Percentiles rank a stretch among this genome's conserved stretches.
Conservation (phyloP, 2,113 vertebrate genomes). For the Raphicerus campestris region DNA sequence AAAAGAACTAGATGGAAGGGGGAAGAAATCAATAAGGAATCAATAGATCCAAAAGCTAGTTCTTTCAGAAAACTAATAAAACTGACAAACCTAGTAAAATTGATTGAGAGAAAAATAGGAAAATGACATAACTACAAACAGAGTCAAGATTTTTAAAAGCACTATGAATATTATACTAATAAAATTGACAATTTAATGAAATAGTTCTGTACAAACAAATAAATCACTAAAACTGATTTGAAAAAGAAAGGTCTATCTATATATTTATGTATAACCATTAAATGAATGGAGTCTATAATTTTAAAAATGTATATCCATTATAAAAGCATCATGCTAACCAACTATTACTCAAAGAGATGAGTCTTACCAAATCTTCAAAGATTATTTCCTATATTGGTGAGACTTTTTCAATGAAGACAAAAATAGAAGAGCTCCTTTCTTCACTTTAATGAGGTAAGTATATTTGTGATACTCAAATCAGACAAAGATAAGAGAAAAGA, state of each 20-base stretch:
- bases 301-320: neutral
- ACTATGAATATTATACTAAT: neutral
- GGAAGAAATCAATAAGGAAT: neutral
- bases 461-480: neutral
- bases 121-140: neutral
- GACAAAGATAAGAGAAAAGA: neutral
- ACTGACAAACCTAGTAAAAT: neutral
- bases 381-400: neutral
- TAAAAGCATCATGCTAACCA: neutral
- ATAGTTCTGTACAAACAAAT: neutral
- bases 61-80: slow-evolving; percentile 31
- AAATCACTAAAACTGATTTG: neutral
- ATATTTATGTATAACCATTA: neutral
- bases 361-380: slow-evolving; percentile 4
- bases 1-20: neutral
- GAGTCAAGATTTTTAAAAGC: neutral
- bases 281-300: neutral
- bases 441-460: neutral
- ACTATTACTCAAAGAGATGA: neutral
- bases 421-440: neutral
- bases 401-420: neutral
- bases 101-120: neutral
- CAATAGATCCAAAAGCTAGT: neutral
- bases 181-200: neutral
- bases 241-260: neutral